phyloP scores from a whole-genome alignment of 2,113 vertebrate species.

The Sapajus apella region DNA sequence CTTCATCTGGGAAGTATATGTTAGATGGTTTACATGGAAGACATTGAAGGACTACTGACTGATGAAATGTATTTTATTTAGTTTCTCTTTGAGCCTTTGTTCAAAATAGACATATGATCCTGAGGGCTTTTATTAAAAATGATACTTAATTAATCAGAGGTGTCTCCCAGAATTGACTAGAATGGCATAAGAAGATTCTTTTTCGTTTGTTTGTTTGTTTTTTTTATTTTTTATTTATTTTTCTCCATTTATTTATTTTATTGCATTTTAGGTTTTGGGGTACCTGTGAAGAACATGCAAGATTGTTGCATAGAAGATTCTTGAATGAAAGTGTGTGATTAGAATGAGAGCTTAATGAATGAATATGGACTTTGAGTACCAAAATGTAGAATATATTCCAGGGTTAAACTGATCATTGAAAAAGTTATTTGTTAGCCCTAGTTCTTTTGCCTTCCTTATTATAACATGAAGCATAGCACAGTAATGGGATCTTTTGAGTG shows the following conservation, averaged over 20 bases:
- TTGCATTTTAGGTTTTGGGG: no score
- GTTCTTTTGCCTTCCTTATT: neutral
- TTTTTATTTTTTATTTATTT: no score
- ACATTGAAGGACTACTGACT: neutral
- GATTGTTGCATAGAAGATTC: neutral
- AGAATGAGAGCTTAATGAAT: constrained; percentile 37
- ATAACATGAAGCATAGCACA: neutral
- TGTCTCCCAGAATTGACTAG: neutral
- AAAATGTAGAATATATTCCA: constrained; percentile 39
- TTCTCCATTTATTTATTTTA: no score
- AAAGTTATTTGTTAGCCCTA: neutral
- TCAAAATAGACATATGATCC: neutral
- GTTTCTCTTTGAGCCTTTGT: constrained; percentile 54
- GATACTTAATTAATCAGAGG: constrained; percentile 28
- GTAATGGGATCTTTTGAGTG: neutral
- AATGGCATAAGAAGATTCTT: constrained; percentile 5
- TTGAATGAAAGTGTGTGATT: constrained; percentile 31
- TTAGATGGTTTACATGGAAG: constrained; percentile 30
- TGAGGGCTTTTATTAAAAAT: constrained; percentile 48
- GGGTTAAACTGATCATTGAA: neutral
- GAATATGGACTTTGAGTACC: neutral
- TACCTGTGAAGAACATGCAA: no score
- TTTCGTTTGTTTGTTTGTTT: no score
- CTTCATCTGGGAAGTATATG: constrained; percentile 37
- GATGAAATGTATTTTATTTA: constrained; percentile 50